Base-by-base conservation (phyloP, 2,888 invertebrate species). In the Hipparchia semele region DNA sequence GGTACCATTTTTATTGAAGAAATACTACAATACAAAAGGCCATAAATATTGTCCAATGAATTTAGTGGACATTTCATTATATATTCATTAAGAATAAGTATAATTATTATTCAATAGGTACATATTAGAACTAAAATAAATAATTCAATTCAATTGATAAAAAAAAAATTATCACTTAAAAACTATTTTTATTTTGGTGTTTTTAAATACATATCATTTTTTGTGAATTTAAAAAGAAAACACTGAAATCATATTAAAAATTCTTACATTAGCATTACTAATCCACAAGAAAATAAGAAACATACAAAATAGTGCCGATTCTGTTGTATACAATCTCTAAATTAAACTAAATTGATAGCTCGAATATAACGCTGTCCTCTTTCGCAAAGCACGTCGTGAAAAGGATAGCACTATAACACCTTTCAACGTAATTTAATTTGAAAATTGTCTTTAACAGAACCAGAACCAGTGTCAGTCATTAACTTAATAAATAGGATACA, bases 141-240 rank as follows among this genome's bases (percentile, higher is more conserved):
- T 65, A 74, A 75, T 59, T 60, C 33, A 72, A 72, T 74, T 72
- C 33, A 71, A 67, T 73, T 69, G 53, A 72, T 74, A 70, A 56
- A 60, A 39, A 39, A 2, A 39, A 61, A 68, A 67, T 70, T 13
- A 58, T 56, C 49, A 56, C 65, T 74, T 78, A 78, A 78, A 71
- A 62, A 78, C 59, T 76, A 76, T 78, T 68, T 72, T 73, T 75
- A 77, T 79, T 81, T 81, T 80, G 78, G 80, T 80, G 75, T 78
- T 70, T 5, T 76, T 13, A 76, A 75, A 71, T 74, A 80, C 70
- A 13, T 72, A 39, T 39, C 39, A 51, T 56, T 13, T 2, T 56
- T 56, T 7, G 39, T 39, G 39, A 39, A 5, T 39, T 56, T 7
- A 13, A n/a, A 7, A 13, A 7, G 7, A 13, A 56, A 13, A 56